A percentile compares a stretch with the other conserved stretches of the same genome.
phyloP scores from a whole-genome alignment of 64 coral and sea anemone species.

The Dendrophyllia cribrosa region DNA sequence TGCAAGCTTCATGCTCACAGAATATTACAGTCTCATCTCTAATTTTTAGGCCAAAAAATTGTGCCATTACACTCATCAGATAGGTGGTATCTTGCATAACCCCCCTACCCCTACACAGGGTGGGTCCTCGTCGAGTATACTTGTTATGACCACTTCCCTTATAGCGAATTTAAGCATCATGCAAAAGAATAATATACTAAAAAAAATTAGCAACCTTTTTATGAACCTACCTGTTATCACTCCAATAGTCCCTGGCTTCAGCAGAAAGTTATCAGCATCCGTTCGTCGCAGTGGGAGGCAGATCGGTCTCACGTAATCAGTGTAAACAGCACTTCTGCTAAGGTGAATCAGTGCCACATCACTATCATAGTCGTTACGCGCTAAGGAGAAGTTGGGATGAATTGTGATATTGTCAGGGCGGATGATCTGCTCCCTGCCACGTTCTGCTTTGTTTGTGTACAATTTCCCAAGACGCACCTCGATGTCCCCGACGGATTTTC shows the following conservation, averaged over 20 bases:
- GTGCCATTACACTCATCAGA: no score
- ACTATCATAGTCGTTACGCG: conserved; percentile 25
- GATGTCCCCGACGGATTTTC: not conserved
- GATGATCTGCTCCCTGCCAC: conserved; percentile 48
- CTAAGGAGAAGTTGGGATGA: conserved; percentile 43
- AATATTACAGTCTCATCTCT: no score
- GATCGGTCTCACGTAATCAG: conserved; percentile 82
- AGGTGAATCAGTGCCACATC: conserved; percentile 80
- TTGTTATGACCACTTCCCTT: no score
- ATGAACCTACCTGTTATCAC: not conserved
- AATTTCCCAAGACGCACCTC: conserved; percentile 83
- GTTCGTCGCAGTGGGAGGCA: conserved; percentile 59
- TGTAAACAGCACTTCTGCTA: conserved; percentile 41
- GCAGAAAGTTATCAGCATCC: not conserved
- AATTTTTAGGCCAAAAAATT: no score
- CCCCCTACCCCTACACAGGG: no score
- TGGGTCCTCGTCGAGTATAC: no score
- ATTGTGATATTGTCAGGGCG: conserved; percentile 50
- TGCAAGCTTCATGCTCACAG: no score
- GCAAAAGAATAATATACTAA: no score
- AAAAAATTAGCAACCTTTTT: no score
- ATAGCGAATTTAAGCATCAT: no score
- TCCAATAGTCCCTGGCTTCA: not conserved
- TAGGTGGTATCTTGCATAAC: no score
- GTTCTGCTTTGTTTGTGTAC: conserved; percentile 38